A percentile compares a stretch with the other conserved stretches of the same genome.
phyloP scores from a whole-genome alignment of 2,797 vertebrate genomes.

The Notoglanidium macrostoma region DNA sequence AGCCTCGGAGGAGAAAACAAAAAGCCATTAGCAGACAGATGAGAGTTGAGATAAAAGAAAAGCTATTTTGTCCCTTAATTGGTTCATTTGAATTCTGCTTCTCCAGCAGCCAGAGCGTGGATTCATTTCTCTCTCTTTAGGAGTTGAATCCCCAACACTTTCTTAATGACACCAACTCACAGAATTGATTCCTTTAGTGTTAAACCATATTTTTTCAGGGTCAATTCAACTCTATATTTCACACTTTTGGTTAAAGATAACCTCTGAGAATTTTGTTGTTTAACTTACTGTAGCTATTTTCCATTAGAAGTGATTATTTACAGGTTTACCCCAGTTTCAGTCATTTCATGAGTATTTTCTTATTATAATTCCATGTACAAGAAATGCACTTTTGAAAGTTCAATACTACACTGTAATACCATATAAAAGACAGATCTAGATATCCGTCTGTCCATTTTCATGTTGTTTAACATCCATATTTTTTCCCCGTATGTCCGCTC shows the following conservation, averaged over 20 bases:
- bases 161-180: no score
- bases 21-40: background rate
- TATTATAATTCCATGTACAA: background rate
- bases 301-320: no score
- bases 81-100: background rate
- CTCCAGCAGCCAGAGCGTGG: no score
- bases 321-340: no score
- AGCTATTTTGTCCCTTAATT: background rate
- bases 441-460: background rate
- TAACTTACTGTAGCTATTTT: no score
- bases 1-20: constrained; percentile 67
- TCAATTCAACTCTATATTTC: no score
- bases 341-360: background rate
- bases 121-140: no score
- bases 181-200: no score
- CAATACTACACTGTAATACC: background rate
- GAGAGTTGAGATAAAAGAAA: background rate
- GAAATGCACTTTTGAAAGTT: background rate
- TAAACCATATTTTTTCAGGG: no score
- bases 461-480: background rate
- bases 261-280: no score
- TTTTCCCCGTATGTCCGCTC: background rate
- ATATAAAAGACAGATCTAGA: background rate
- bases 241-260: no score
- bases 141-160: no score